Evolutionary conservation across 2,113 vertebrate genomes (phyloP), one percentile per base, ranked within the genome.

Genomic region (Brachyhypopomus gauderio): DNA sequence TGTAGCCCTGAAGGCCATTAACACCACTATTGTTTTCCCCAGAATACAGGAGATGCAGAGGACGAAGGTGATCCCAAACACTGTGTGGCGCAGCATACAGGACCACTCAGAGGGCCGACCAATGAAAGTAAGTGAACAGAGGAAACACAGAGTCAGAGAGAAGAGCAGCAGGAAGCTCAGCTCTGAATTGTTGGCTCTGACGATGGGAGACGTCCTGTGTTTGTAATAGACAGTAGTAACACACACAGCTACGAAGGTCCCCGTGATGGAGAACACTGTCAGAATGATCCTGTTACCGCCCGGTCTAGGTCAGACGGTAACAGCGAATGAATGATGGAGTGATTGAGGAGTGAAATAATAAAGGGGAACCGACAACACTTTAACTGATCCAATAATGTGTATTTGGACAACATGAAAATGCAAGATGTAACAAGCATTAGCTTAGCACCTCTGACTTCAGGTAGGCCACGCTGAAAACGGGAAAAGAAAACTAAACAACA

Each of bases 21-120:
- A 85, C 7, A 94, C 93, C 60, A 92, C 90, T n/a, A 92, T 75
- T 0, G 93, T 93, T 89, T 93, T 94, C 19, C 92, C 92, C 17
- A 94, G 85, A 71, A 94, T 87, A 79, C 91, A 77, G 62, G 75
- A 77, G 63, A 77, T 77, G 45, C 75, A 77, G 63, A 77, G 62
- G 45, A 77, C 75, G 45, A 77, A 78, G 45, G 63, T 78, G 63
- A 78, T 78, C 38, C 82, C 82, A 75, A 83, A 83, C n/a, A 62
- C 78, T 83, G 78, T 83, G 34, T 80, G 78, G 34, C 72, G 79
- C 19, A 80, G 76, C 76, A 78, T 70, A 58, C 76, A 78, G 76
- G 76, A 78, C 76, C 76, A 78, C 45, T 27, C 30, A 69, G 76
- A 58, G 48, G 76, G 76, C 20, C 38, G 76, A 67, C 75, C 75